phyloP scores from a whole-genome alignment of 2,797 vertebrate genomes.

The Heliangelus exortis region DNA sequence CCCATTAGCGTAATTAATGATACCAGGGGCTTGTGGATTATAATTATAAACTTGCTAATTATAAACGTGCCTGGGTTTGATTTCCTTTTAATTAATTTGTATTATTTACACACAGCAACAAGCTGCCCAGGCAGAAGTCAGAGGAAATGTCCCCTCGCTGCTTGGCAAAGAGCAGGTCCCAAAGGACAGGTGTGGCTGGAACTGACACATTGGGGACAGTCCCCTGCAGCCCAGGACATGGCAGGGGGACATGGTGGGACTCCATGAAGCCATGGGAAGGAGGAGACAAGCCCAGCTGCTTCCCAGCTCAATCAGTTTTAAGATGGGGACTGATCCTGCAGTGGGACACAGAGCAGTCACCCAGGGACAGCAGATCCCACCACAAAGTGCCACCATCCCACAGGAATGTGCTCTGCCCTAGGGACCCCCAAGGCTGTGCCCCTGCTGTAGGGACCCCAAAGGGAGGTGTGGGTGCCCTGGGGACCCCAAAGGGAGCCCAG shows the following conservation, averaged over 20 bases:
- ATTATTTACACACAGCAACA: conserved; percentile 25
- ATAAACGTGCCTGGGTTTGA: conserved; percentile 31
- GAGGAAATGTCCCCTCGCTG: background rate
- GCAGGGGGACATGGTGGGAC: background rate
- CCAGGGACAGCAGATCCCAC: background rate
- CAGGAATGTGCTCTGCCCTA: background rate
- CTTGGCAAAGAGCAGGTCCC: background rate
- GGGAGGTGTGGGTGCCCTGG: background rate
- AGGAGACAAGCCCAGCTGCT: background rate
- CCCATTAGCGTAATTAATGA: conserved; percentile 53
- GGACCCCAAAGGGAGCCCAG: background rate
- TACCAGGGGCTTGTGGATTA: conserved; percentile 18
- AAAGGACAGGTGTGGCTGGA: background rate
- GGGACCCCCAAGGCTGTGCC: background rate
- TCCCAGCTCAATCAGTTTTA: background rate
- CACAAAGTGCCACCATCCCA: background rate
- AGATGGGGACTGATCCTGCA: background rate
- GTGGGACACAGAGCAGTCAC: fast-evolving
- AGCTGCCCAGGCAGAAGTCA: background rate
- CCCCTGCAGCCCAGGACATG: background rate
- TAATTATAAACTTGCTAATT: conserved; percentile 61
- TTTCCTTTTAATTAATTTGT: conserved; percentile 62
- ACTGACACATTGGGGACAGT: background rate
- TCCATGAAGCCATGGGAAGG: background rate
- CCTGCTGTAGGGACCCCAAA: background rate